These are phyloP conservation scores for Tragelaphus oryx DNA, from an alignment of 2,797 vertebrate species.

Conservation along the genomic window DNA sequence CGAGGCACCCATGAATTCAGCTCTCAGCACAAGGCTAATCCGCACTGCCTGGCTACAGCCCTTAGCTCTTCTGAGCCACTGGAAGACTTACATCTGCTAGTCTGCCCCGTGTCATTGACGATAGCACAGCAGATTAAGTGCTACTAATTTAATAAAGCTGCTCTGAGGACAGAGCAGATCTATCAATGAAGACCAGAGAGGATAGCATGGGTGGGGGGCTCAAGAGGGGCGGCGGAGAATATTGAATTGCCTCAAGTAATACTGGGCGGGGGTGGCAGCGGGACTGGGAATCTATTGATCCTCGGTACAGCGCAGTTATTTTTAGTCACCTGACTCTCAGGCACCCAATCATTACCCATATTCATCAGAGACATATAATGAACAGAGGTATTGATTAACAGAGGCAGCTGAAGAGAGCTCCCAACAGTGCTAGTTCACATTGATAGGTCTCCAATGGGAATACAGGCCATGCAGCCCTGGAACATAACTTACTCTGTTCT, in stretches of 20 bases:
- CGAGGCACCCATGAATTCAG: conserved; percentile 59
- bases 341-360: conserved; percentile 85
- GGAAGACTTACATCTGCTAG: conserved; percentile 68
- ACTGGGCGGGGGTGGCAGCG: conserved; percentile 50
- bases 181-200: conserved; percentile 53
- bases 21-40: conserved; percentile 58
- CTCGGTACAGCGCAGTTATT: conserved; percentile 83
- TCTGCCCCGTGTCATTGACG: conserved; percentile 63
- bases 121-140: conserved; percentile 78
- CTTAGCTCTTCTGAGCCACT: conserved; percentile 42
- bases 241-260: conserved; percentile 73
- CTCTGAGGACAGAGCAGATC: conserved; percentile 62
- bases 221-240: conserved; percentile 33
- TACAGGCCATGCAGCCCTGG: conserved; percentile 74
- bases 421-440: conserved; percentile 80
- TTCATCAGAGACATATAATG: conserved; percentile 85
- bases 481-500: conserved; percentile 86
- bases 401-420: conserved; percentile 85
- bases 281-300: conserved; percentile 79
- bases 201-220: neutral
- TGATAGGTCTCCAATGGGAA: conserved; percentile 84
- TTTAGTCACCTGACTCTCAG: conserved; percentile 86
- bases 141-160: conserved; percentile 80
- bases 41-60: conserved; percentile 53
- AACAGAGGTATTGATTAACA: conserved; percentile 89